These are phyloP conservation scores for Sardinella longiceps DNA, from an alignment of 2,797 vertebrate genomes.

Conservation along the genomic window DNA sequence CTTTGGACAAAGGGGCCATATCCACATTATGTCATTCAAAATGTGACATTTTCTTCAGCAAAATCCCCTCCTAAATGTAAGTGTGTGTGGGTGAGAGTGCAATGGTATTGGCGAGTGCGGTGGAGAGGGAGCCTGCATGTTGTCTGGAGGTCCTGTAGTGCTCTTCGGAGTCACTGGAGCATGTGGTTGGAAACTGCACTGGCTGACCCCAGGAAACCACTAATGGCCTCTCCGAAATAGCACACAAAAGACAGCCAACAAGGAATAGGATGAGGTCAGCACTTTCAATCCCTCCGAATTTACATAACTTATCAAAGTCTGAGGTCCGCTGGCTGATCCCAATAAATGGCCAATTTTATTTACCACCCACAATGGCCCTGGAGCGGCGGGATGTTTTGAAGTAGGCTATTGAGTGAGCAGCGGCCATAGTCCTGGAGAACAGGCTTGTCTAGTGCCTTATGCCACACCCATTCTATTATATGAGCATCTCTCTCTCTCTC, in stretches of 20 bases:
- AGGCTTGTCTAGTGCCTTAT: neutral
- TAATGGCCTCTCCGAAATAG: slow-evolving; percentile 30
- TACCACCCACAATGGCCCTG: neutral
- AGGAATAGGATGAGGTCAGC: slow-evolving; percentile 24
- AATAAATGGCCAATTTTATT: slow-evolving; percentile 26
- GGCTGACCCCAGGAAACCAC: slow-evolving; percentile 25
- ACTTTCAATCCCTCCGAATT: slow-evolving; percentile 23
- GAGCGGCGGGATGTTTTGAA: neutral
- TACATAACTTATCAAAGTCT: slow-evolving; percentile 31
- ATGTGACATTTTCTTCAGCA: neutral
- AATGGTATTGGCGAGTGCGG: neutral
- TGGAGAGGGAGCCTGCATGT: slow-evolving; percentile 22
- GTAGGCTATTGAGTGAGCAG: neutral
- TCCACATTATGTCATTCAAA: neutral
- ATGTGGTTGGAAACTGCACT: slow-evolving; percentile 29
- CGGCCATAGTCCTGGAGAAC: neutral
- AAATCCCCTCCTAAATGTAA: neutral
- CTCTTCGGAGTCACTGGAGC: slow-evolving; percentile 32
- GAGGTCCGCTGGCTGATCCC: neutral
- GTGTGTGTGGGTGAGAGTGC: neutral
- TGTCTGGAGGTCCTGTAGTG: slow-evolving; percentile 11
- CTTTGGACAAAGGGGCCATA: neutral
- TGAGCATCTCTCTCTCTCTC: neutral
- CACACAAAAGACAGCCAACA: slow-evolving; percentile 24
- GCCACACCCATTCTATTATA: slow-evolving; percentile 21